Evolutionary conservation across 2,113 vertebrate genomes (phyloP), one percentile per base, ranked within the genome.

Genomic region (Pangasianodon hypophthalmus): DNA sequence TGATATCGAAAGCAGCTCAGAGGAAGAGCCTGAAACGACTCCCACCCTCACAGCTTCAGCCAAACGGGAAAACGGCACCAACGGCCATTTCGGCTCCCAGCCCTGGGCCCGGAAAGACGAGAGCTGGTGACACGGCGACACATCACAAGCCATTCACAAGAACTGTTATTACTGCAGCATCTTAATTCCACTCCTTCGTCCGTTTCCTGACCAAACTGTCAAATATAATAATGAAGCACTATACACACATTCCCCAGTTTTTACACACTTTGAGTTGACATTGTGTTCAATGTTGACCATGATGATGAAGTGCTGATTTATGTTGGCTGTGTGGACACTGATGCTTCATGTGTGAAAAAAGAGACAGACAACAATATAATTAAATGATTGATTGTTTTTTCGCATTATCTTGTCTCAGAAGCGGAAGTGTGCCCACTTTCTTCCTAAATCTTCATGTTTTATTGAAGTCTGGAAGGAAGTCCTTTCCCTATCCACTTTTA

Each of bases 1-100:
- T 0, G 98, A 99, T 24, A 96, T 99, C 4, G 98, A 99, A 93
- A 99, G 97, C 96, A 99, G 98, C 95, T 99, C 98, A 0, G 98
- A 97, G 41, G 98, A 99, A 46, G 98, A 99, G 73, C 92, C 96
- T 0, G 5, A 92, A 64, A 46, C 88, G 90, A 81, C 90, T 67
- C 94, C 85, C 88, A 91, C 87, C 83, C 89, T 89, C 91, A 92
- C 95, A 24, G 14, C 93, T 94, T 87, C 32, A 93, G 91, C 89
- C 69, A 98, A 97, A 11, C 97, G 97, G 86, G 96, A 97, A 93
- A 99, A 97, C 88, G 96, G 96, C 90, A 94, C 96, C 21, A 99
- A 99, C 0, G 97, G 98, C 90, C 97, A 98, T 79, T 92, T 96
- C 11, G 87, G 94, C 21, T 69, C 93, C 11, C 95, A 93, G 89